A percentile compares a stretch with the other conserved stretches of the same genome.
phyloP scores from a whole-genome alignment of 2,113 vertebrate genomes.

The Isichthys henryi region DNA sequence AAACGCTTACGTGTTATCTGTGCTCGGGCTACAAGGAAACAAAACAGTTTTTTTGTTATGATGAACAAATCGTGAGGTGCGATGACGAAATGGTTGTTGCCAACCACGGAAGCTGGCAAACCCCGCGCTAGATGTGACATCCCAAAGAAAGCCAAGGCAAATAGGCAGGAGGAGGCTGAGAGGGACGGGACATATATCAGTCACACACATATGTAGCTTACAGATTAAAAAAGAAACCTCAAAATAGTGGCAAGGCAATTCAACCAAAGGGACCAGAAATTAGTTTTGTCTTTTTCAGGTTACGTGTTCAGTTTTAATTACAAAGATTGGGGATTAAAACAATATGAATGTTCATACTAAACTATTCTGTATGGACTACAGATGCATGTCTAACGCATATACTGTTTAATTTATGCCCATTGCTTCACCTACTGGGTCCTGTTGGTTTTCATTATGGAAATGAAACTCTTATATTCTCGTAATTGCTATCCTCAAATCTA shows the following conservation, averaged over 20 bases:
- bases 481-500: background rate
- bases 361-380: background rate
- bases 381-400: background rate
- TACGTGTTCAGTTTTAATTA: background rate
- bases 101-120: background rate
- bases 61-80: background rate
- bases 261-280: background rate
- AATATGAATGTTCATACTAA: background rate
- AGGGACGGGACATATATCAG: background rate
- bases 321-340: background rate
- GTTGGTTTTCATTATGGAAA: background rate
- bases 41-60: background rate
- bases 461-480: background rate
- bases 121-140: background rate
- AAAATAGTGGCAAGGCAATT: background rate
- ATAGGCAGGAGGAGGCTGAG: background rate
- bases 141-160: background rate
- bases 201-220: background rate
- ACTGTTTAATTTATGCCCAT: background rate
- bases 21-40: background rate
- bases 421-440: background rate
- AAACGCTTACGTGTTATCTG: background rate
- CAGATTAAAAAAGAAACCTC: background rate
- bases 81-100: background rate
- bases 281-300: background rate